Percentiles rank a stretch among this genome's conserved stretches.
phyloP scores from a whole-genome alignment of 2,888 invertebrate species.

The Osmoderma eremita region DNA sequence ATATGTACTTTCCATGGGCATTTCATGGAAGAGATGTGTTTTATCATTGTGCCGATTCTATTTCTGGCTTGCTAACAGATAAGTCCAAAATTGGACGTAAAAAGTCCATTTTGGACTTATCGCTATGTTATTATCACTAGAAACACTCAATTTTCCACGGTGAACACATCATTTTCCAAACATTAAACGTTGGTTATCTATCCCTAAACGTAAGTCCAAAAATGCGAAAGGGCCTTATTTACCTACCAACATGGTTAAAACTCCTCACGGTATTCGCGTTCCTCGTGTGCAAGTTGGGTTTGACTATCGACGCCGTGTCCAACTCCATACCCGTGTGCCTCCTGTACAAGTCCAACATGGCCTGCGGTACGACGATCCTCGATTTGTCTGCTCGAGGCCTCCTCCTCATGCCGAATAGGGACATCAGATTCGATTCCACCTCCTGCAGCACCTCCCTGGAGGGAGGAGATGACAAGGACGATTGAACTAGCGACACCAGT shows the following conservation, averaged over 20 bases:
- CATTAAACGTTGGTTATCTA: too few relatives aligned
- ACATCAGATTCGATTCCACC: slow-evolving; percentile 70
- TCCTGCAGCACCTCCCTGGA: slow-evolving; percentile 58
- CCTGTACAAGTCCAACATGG: slow-evolving; percentile 82
- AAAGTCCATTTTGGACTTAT: too few relatives aligned
- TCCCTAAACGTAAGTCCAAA: neutral
- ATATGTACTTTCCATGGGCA: too few relatives aligned
- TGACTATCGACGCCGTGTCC: slow-evolving; percentile 73
- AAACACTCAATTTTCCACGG: neutral
- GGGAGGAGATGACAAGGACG: slow-evolving; percentile 54
- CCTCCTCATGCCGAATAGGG: slow-evolving; percentile 70
- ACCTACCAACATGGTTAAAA: slow-evolving; percentile 81
- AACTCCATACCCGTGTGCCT: slow-evolving; percentile 72
- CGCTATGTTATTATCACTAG: neutral
- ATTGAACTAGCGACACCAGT: slow-evolving; percentile 51
- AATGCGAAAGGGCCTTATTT: slow-evolving; percentile 15
- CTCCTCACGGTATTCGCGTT: slow-evolving; percentile 87
- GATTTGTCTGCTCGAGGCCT: slow-evolving; percentile 66
- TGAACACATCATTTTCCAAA: neutral
- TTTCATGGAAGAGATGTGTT: too few relatives aligned
- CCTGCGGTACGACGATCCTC: slow-evolving; percentile 76
- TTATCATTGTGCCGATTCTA: too few relatives aligned
- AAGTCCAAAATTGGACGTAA: neutral
- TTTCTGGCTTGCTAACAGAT: too few relatives aligned
- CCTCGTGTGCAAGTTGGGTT: slow-evolving; percentile 74